Evolutionary conservation across 1,140 invertebrate species (phyloP), one percentile per base, ranked within the genome.

Genomic region (Microvelia longipes): DNA sequence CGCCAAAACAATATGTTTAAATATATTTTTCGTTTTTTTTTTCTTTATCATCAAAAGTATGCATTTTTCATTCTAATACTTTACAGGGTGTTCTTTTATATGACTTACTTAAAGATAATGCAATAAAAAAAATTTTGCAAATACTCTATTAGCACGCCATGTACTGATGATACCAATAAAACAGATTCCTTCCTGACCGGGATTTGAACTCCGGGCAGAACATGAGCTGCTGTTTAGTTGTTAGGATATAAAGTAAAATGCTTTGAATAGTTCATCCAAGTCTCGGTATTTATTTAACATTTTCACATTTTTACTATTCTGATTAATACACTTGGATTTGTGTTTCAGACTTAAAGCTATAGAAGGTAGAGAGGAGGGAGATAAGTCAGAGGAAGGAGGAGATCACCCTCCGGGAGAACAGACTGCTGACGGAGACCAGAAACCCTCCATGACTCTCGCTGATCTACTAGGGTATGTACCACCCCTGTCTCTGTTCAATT

Each of bases 401-500:
- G 86, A 86, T 67, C 78, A 78, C 65, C n/a, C 76, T 67, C 79
- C 77, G 75, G 28, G 79, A 73, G 76, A 85, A 80, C 72, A 71
- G 19, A 76, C 27, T 28, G 80, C 71, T 64, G 80, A 81, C 25
- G 28, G 81, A 28, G 85, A 87, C 76, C 81, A 76, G 72, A 81
- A 77, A 73, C 88, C 84, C 30, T 79, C 71, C 19, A 65, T 87
- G 0, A 85, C 87, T 0, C 80, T 90, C 29, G 88, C 88, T 11
- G 90, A 92, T 77, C 79, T 92, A 11, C 79, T 92, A 0, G 90
- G 90, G 88, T 89, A 78, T 63, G 11, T 29, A 13, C 29, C 2
- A 27, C 24, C 63, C 25, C 28, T 68, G 14, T 27, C 25, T 14
- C 11, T 69, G n/a, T 69, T 24, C n/a, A 25, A 35, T 62, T 11